Percentiles rank a stretch among this genome's conserved stretches.
Conservation (phyloP, 2,797 vertebrate species). For the Oreochromis grahami region DNA sequence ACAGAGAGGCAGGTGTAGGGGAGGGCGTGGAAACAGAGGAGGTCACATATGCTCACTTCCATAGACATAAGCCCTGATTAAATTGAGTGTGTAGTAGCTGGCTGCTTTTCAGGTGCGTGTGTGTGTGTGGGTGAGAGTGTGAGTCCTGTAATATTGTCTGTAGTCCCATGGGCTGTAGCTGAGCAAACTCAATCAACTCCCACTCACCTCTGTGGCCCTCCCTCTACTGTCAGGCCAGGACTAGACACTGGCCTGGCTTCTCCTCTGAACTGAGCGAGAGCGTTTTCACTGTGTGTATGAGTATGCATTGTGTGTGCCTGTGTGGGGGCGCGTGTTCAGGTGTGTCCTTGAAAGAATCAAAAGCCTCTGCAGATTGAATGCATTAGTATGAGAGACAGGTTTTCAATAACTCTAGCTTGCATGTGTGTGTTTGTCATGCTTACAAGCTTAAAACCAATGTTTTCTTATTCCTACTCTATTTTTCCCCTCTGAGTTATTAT, state of each 20-base stretch:
- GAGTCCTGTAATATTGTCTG: conserved; percentile 73
- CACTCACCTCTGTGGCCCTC: conserved; percentile 67
- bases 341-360: conserved; percentile 54
- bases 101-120: conserved; percentile 41
- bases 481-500: not conserved
- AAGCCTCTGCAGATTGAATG: conserved; percentile 59
- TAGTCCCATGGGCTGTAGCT: conserved; percentile 68
- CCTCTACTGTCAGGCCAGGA: conserved; percentile 55
- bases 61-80: conserved; percentile 74
- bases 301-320: not conserved
- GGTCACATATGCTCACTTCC: conserved; percentile 73
- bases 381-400: conserved; percentile 19
- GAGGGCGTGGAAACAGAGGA: conserved; percentile 38
- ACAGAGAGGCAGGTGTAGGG: conserved; percentile 7
- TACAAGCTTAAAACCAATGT: not conserved
- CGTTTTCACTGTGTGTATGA: not conserved
- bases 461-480: not conserved
- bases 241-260: conserved; percentile 36
- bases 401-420: conserved; percentile 6
- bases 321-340: conserved; percentile 71
- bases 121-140: conserved; percentile 29
- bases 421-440: not conserved
- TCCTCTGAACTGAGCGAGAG: conserved; percentile 36
- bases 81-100: conserved; percentile 71
- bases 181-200: conserved; percentile 79